These are phyloP conservation scores for Drosophila phalerata DNA, from an alignment of 2,888 invertebrate species.

Conservation along the genomic window DNA sequence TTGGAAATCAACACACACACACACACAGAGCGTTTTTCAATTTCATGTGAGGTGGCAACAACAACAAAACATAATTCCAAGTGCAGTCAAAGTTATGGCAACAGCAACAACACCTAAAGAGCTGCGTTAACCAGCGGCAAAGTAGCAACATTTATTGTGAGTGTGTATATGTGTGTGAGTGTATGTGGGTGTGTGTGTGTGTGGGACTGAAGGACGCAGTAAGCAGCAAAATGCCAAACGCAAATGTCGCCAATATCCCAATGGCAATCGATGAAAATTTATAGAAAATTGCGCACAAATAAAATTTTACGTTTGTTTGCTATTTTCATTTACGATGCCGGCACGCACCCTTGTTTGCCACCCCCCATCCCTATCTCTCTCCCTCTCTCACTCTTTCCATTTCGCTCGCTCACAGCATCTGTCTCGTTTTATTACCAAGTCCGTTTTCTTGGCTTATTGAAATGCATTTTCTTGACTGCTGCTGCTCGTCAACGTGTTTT, in stretches of 20 bases:
- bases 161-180: background rate
- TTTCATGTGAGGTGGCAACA: slow-evolving; percentile 50
- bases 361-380: background rate
- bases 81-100: slow-evolving; percentile 73
- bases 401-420: slow-evolving; percentile 12
- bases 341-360: slow-evolving; percentile 20
- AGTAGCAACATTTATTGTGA: slow-evolving; percentile 29
- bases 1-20: slow-evolving; percentile 62
- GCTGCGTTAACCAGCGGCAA: slow-evolving; percentile 46
- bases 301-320: slow-evolving; percentile 82
- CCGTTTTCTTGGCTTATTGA: slow-evolving; percentile 61
- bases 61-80: slow-evolving; percentile 58
- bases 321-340: slow-evolving; percentile 74
- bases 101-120: slow-evolving; percentile 50
- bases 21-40: slow-evolving; percentile 63
- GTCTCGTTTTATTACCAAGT: slow-evolving; percentile 37
- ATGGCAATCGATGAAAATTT: slow-evolving; percentile 81
- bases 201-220: slow-evolving; percentile 62
- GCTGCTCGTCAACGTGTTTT: slow-evolving; percentile 56
- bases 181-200: slow-evolving; percentile 5
- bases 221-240: slow-evolving; percentile 79
- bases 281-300: slow-evolving; percentile 82
- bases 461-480: slow-evolving; percentile 70
- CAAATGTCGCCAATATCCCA: slow-evolving; percentile 81
- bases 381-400: background rate